Evolutionary conservation across 2,797 vertebrate genomes (phyloP), one percentile per base, ranked within the genome.

Genomic region (Lutjanus argentimaculatus): DNA sequence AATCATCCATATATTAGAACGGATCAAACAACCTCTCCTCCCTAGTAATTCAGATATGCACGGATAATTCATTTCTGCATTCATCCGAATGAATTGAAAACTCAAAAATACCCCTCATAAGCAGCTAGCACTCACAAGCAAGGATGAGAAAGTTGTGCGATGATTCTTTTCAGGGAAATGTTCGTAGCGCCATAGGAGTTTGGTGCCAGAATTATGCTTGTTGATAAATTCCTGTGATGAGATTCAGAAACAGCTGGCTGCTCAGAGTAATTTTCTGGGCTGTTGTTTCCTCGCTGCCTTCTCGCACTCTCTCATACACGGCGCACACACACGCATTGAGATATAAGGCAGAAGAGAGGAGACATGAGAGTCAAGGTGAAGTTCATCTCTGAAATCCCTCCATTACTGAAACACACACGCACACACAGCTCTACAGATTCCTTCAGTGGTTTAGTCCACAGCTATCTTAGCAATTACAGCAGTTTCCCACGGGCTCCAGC

Each of bases 401-500:
- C 70, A 66, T 87, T 87, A 85, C 77, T 72, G 76, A 81, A 76
- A 71, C 84, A 67, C 84, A 67, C 62, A 49, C 40, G 4, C 65
- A 40, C 82, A 72, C 66, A 55, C 77, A 43, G 75, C 82, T 78
- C 85, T 62, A 62, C 77, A 49, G 84, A 85, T 92, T 92, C 86
- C 85, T 92, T 90, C 66, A 71, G 83, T 83, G 89, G 84, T 95
- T 93, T 84, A 89, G 88, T 89, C 88, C 79, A 52, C 87, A 79
- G 86, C 88, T 95, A 92, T 94, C 91, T 91, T 86, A 89, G 91
- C 90, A 93, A 93, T 94, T 93, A 93, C 91, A 85, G 92, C 69
- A 83, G 83, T 90, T 93, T 95, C 93, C 92, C 93, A 93, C 80
- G 88, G 92, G 94, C 88, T 88, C 85, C 79, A 49, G 88, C 69